A percentile compares a stretch with the other conserved stretches of the same genome.
Evolutionary conservation across 2,797 vertebrate genomes (phyloP).

Genomic region (Leptatherina wallacei): DNA sequence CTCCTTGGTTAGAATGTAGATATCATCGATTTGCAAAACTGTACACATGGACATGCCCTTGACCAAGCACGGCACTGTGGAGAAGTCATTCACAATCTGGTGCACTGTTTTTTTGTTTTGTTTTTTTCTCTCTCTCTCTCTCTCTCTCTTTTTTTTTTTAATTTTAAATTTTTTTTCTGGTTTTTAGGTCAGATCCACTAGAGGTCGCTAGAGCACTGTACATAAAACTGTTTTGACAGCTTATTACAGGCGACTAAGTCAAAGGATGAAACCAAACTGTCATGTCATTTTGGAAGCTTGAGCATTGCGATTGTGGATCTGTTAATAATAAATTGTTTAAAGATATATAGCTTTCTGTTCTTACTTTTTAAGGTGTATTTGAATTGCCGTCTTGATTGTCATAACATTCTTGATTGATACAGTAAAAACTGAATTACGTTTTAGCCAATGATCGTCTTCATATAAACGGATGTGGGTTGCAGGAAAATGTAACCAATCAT

Average conservation of each 20-base stretch:
- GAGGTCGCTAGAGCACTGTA: conserved; percentile 77
- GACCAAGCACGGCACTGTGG: conserved; percentile 57
- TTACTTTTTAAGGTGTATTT: conserved; percentile 7
- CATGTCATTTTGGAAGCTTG: conserved; percentile 72
- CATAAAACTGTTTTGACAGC: conserved; percentile 66
- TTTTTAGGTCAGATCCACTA: conserved; percentile 74
- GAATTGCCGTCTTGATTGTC: conserved; percentile 7
- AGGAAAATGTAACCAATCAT: conserved; percentile 53
- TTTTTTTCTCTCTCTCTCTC: neutral
- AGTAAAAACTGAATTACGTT: conserved; percentile 32
- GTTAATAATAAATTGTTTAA: conserved; percentile 84
- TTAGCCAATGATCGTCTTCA: conserved; percentile 48
- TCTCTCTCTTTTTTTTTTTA: neutral
- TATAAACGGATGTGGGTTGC: conserved; percentile 59
- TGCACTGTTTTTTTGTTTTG: conserved; percentile 62
- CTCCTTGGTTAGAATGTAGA: conserved; percentile 68
- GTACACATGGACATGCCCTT: conserved; percentile 62
- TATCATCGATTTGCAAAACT: conserved; percentile 57
- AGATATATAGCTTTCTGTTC: conserved; percentile 63
- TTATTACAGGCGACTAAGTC: conserved; percentile 64
- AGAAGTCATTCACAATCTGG: conserved; percentile 63
- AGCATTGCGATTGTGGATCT: conserved; percentile 78
- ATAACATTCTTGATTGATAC: conserved; percentile 28
- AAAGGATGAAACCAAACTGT: conserved; percentile 73
- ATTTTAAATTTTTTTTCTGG: conserved; percentile 33